These are phyloP conservation scores for Crocodylus rhombifer DNA, from an alignment of 2,797 vertebrate species.

Conservation along the genomic window DNA sequence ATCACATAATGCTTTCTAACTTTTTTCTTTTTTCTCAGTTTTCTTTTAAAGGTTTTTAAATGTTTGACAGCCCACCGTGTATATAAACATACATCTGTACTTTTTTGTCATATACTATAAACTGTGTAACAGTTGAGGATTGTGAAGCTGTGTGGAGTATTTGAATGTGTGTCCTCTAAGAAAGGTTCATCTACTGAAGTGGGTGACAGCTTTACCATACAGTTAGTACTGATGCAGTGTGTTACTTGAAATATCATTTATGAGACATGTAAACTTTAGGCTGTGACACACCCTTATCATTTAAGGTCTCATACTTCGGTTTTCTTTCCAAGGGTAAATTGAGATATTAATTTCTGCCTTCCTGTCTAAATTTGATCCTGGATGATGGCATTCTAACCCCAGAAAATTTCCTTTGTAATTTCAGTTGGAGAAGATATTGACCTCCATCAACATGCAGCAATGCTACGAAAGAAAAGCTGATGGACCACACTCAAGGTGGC, in stretches of 20 bases:
- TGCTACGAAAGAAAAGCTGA: background rate
- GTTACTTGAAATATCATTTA: background rate
- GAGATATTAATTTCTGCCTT: background rate
- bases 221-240: background rate
- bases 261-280: background rate
- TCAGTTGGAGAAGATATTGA: background rate
- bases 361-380: background rate
- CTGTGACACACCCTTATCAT: background rate
- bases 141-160: background rate
- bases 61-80: background rate
- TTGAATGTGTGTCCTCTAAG: background rate
- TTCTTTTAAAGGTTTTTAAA: background rate
- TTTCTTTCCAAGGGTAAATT: background rate
- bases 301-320: background rate
- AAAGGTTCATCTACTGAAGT: background rate
- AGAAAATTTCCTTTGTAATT: background rate
- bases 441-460: background rate
- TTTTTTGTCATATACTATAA: background rate
- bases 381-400: background rate
- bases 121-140: constrained; percentile 5
- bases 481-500: background rate
- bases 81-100: constrained; percentile 7
- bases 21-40: background rate
- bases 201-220: background rate
- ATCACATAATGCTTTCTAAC: background rate